Evolutionary conservation across 2,113 vertebrate genomes (phyloP).

Genomic region (Channa maculata): DNA sequence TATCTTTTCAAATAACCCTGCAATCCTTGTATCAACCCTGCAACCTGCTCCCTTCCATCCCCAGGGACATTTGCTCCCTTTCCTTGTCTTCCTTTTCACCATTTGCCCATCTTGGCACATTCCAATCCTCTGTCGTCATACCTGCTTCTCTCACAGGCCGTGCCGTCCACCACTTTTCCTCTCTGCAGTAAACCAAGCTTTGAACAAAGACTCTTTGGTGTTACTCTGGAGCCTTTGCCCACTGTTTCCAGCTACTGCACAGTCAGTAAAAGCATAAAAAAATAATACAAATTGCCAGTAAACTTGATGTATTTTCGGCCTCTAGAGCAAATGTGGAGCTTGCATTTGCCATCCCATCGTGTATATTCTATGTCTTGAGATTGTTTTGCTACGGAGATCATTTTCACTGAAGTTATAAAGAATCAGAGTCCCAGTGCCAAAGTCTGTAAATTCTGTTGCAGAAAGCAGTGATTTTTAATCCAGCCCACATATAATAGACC

Average conservation of each 20-base stretch:
- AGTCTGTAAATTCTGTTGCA: slow-evolving; percentile 28
- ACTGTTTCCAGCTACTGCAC: slow-evolving; percentile 42
- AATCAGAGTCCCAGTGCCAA: background rate
- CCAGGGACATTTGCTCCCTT: slow-evolving; percentile 38
- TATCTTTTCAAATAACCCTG: background rate
- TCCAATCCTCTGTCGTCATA: slow-evolving; percentile 82
- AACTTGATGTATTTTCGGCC: background rate
- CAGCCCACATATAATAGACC: slow-evolving; percentile 29
- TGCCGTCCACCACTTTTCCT: slow-evolving; percentile 45
- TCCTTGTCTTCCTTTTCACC: slow-evolving; percentile 46
- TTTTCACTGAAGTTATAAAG: slow-evolving; percentile 14
- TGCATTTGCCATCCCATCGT: background rate
- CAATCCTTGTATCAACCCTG: no score
- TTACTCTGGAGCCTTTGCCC: slow-evolving; percentile 31
- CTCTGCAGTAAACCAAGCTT: slow-evolving; percentile 54
- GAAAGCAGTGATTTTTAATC: slow-evolving; percentile 27
- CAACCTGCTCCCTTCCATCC: slow-evolving; percentile 36
- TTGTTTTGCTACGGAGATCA: slow-evolving; percentile 9
- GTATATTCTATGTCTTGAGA: background rate
- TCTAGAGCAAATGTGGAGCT: no score
- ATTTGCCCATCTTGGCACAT: slow-evolving; percentile 71
- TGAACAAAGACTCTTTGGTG: slow-evolving; percentile 73
- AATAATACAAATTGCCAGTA: slow-evolving; percentile 18
- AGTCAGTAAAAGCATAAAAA: slow-evolving; percentile 19
- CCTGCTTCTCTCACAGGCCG: slow-evolving; percentile 68